Base-by-base conservation (phyloP, 2,113 vertebrate species). In the Marcusenius ussheri region DNA sequence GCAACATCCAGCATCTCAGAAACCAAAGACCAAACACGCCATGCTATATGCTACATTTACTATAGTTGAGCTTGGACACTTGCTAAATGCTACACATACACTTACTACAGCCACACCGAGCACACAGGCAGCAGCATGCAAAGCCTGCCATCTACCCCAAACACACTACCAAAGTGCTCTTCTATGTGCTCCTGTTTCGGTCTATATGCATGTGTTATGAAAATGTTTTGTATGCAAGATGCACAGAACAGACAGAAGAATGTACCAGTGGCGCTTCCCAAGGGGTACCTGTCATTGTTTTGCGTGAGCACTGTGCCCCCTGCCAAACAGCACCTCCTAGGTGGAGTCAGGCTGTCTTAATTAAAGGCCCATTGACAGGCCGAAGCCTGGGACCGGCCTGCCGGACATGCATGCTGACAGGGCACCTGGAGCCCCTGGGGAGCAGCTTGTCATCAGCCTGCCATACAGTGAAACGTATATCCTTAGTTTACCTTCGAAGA, bases 361-460 rank as follows among this genome's bases (percentile, higher is more conserved):
- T 46, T n/a, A 85, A 85, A 49, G 46, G 83, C 45, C 83, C 83
- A 85, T 85, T 85, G 83, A 49, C 83, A 49, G 45, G 83, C 83
- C 21, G 83, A 85, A 85, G 83, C 83, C 83, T 85, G 83, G 83
- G 46, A 46, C 21, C 46, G 2, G n/a, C 83, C 83, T 85, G 42
- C 42, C 21, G 83, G 83, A 47, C 83, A 47, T 45, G 21, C 21
- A 24, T 85, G 83, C 83, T 85, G 83, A 85, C 83, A 85, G 83
- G 74, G 74, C 74, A 85, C 42, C 46, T 5, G 83, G 42, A 85
- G 21, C 39, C 83, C 83, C 83, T 27, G 83, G 83, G 21, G 83
- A 85, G 35, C 42, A 27, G 45, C 83, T 46, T 85, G 83, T 85
- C 83, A 85, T 85, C 83, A 85, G 45, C 83, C 83, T 85, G 46